A percentile compares a stretch with the other conserved stretches of the same genome.
Evolutionary conservation across 2,113 vertebrate genomes (phyloP).

Genomic region (Peromyscus polionotus): DNA sequence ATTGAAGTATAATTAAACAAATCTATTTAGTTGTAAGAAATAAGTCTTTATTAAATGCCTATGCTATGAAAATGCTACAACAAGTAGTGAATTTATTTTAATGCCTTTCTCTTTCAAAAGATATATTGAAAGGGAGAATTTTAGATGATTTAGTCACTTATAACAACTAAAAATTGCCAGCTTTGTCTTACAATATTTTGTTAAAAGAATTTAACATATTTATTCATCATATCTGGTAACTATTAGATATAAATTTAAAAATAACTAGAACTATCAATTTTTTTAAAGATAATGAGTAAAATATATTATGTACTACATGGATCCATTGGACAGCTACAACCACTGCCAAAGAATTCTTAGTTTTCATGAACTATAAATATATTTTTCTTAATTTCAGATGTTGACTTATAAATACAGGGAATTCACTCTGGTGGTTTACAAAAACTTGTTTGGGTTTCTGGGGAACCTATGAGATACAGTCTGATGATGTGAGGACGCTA

Average conservation of each 20-base stretch:
- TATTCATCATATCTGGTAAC: neutral
- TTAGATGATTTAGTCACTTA: neutral
- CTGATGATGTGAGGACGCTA: neutral
- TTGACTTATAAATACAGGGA: neutral
- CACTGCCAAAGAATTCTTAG: neutral
- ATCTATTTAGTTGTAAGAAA: neutral
- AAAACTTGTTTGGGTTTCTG: conserved; percentile 9
- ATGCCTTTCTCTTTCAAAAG: neutral
- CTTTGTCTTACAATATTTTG: neutral
- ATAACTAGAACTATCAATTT: neutral
- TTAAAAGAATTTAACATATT: neutral
- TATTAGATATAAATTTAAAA: neutral
- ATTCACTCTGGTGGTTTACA: neutral
- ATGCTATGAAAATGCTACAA: neutral
- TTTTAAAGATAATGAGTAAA: conserved; percentile 25
- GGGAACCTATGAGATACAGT: neutral
- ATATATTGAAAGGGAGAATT: neutral
- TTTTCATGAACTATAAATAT: neutral
- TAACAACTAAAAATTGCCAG: neutral
- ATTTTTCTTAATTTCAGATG: neutral
- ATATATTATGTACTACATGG: neutral
- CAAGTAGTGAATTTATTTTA: conserved; percentile 5
- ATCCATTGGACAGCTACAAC: neutral
- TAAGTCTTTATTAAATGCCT: neutral
- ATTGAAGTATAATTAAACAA: neutral